These are phyloP conservation scores for Drosophila elegans DNA, from an alignment of 1,140 invertebrate species.

Conservation along the genomic window DNA sequence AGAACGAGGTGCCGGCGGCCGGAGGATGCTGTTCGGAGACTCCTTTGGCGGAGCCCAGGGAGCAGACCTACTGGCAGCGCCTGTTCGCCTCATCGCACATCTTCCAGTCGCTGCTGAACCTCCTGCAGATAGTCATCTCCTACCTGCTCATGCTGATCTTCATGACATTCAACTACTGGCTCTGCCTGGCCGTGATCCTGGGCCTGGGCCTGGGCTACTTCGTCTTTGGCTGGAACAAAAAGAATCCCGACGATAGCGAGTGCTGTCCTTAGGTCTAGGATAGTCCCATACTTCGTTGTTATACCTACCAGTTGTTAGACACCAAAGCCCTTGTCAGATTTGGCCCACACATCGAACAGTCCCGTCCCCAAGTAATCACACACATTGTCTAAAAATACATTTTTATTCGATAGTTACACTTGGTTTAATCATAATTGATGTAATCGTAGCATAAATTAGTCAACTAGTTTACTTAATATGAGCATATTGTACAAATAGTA, in stretches of 20 bases:
- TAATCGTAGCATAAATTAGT: conserved; percentile 74
- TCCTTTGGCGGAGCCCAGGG: conserved; percentile 47
- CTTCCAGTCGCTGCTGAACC: conserved; percentile 94
- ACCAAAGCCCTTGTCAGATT: conserved; percentile 5
- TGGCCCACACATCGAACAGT: conserved; percentile 18
- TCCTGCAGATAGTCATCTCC: conserved; percentile 94
- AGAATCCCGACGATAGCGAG: conserved; percentile 63
- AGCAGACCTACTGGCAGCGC: conserved; percentile 58
- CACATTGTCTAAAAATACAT: conserved; percentile 64
- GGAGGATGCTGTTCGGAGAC: conserved; percentile 56
- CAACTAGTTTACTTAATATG: conserved; percentile 72
- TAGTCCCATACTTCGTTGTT: background rate
- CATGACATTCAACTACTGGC: conserved; percentile 98
- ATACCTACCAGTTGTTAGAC: conserved; percentile 3
- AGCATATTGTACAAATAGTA: conserved; percentile 79
- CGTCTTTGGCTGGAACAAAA: conserved; percentile 92
- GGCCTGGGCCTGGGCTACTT: conserved; percentile 96
- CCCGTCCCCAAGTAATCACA: conserved; percentile 60
- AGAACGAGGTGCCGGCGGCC: conserved; percentile 25
- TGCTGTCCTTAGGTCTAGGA: conserved; percentile 49
- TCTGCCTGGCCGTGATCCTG: conserved; percentile 94
- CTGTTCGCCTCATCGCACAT: conserved; percentile 86
- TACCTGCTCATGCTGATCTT: conserved; percentile 98
- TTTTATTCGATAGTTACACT: conserved; percentile 69
- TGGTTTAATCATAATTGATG: conserved; percentile 48